Percentiles rank a stretch among this genome's conserved stretches.
Evolutionary conservation across 1,140 invertebrate genomes (phyloP).

Genomic region (Apis cerana): DNA sequence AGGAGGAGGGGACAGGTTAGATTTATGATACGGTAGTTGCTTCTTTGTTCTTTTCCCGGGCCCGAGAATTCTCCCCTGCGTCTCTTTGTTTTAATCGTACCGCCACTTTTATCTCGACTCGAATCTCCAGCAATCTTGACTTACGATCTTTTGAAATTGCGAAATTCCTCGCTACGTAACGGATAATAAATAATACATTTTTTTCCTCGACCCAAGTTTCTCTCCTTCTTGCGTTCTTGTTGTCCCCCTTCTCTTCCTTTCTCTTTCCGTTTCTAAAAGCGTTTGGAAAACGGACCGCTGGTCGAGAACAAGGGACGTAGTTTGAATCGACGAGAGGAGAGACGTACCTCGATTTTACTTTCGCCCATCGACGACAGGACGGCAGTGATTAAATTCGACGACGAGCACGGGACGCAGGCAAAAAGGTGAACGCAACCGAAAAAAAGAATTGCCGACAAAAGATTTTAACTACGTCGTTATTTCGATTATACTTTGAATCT

Average conservation of each 20-base stretch:
- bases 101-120: not conserved
- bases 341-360: slow-evolving; percentile 5
- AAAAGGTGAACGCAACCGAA: not conserved
- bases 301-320: not conserved
- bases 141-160: not conserved
- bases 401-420: not conserved
- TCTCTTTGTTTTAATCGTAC: not conserved
- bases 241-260: too few species aligned
- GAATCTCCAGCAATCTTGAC: not conserved
- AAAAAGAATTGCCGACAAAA: slow-evolving; percentile 9
- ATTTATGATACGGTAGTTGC: not conserved
- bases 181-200: not conserved
- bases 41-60: not conserved
- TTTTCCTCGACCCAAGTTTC: too few species aligned
- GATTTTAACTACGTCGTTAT: slow-evolving; percentile 43
- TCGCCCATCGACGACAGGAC: slow-evolving; percentile 11
- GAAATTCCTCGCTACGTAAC: not conserved
- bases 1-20: not conserved
- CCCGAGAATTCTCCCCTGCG: not conserved
- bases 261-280: too few species aligned
- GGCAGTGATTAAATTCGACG: slow-evolving; percentile 14
- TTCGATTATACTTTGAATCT: slow-evolving; percentile 46
- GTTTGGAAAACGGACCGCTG: too few species aligned
- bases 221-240: not conserved
- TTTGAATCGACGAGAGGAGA: not conserved